Conservation (phyloP, 2,113 vertebrate species). For the Myotis lucifugus region DNA sequence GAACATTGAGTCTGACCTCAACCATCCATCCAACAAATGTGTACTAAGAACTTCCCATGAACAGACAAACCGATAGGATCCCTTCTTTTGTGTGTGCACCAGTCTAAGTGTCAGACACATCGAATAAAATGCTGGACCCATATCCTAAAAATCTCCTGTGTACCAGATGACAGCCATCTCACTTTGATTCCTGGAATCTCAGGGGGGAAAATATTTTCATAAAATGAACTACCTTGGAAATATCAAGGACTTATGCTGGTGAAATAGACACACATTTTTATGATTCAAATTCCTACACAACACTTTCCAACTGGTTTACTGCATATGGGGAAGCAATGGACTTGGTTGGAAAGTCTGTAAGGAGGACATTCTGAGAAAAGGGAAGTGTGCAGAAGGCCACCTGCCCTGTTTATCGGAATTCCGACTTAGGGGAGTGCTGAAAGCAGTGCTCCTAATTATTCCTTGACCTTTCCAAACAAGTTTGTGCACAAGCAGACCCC, state of each 20-base stretch:
- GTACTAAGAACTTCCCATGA: not conserved
- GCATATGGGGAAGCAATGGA: too few species aligned
- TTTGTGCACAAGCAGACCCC: too few species aligned
- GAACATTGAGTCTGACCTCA: not conserved
- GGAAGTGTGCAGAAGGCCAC: too few species aligned
- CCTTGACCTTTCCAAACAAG: too few species aligned
- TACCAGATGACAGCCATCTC: not conserved
- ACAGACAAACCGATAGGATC: not conserved
- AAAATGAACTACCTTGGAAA: constrained; percentile 32
- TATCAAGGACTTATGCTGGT: not conserved
- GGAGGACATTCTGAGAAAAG: too few species aligned
- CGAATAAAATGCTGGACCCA: not conserved
- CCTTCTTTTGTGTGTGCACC: not conserved
- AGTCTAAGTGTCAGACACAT: not conserved
- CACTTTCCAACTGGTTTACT: not conserved
- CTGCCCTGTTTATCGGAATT: too few species aligned
- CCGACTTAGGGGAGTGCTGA: too few species aligned
- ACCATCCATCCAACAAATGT: not conserved
- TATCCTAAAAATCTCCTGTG: not conserved
- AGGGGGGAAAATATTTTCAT: not conserved
- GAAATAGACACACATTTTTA: not conserved
- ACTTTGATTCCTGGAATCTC: not conserved
- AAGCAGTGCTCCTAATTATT: too few species aligned
- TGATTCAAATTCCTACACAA: not conserved
- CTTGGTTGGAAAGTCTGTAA: too few species aligned